phyloP scores from a whole-genome alignment of 37 sponge, comb jelly and placozoan species.

The Petrosia ficiformis region DNA sequence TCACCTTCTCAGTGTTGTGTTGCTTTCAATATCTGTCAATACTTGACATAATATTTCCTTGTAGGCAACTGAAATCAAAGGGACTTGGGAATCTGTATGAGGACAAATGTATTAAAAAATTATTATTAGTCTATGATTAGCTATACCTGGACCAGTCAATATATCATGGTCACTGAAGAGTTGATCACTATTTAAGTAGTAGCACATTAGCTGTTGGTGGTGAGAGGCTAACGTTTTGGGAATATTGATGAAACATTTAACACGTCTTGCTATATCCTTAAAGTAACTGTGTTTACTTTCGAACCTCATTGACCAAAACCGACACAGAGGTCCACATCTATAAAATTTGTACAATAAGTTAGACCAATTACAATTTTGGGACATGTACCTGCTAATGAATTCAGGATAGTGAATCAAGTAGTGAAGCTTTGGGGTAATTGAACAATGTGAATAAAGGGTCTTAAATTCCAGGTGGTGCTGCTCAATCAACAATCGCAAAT shows the following conservation, averaged over 20 bases:
- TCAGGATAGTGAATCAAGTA: constrained; percentile 51
- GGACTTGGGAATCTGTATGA: neutral
- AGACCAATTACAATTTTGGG: neutral
- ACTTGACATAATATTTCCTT: too few relatives aligned
- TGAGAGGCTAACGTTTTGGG: constrained; percentile 46
- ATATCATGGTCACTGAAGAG: neutral
- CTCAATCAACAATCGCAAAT: constrained; percentile 16
- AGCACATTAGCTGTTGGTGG: constrained; percentile 49
- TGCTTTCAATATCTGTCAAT: too few relatives aligned
- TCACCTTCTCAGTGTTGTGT: too few relatives aligned
- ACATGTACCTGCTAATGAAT: constrained; percentile 30
- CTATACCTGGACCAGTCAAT: neutral
- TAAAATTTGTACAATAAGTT: neutral
- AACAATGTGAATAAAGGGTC: constrained; percentile 32
- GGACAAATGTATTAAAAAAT: too few relatives aligned
- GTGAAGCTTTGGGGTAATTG: constrained; percentile 49
- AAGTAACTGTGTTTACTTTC: constrained; percentile 63
- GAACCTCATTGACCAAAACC: constrained; percentile 61
- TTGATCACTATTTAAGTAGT: constrained; percentile 18
- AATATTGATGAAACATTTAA: constrained; percentile 38
- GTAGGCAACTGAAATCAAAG: neutral
- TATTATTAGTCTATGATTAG: too few relatives aligned
- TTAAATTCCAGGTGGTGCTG: constrained; percentile 30
- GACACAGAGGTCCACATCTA: constrained; percentile 62
- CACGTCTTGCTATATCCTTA: constrained; percentile 30